These are phyloP conservation scores for Hypotaenidia okinawae DNA, from an alignment of 2,797 vertebrate genomes.

Conservation along the genomic window DNA sequence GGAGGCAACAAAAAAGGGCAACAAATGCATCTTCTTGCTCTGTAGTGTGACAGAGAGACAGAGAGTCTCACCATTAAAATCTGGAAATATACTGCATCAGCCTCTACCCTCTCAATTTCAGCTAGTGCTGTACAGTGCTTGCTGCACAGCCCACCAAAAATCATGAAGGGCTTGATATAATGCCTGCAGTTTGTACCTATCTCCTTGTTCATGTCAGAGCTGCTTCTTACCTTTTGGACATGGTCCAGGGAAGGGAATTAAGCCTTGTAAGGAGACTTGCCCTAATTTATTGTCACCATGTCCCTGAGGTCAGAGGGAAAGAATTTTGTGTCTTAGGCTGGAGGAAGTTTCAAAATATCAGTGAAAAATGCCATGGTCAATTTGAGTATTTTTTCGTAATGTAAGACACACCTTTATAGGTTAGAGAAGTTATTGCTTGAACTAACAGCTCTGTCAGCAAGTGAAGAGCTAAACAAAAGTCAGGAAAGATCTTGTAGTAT, in stretches of 20 bases:
- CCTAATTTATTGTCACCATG: neutral
- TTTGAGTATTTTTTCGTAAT: neutral
- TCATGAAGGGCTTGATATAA: neutral
- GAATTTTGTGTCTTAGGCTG: neutral
- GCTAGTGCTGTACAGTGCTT: neutral
- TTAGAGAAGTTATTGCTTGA: neutral
- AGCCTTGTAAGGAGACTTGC: neutral
- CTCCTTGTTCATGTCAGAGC: neutral
- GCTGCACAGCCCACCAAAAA: neutral
- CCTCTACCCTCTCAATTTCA: neutral
- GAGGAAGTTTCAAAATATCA: neutral
- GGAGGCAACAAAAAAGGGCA: neutral
- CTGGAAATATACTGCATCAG: neutral
- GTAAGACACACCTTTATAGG: neutral
- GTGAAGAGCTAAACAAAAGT: neutral
- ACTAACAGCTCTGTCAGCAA: neutral
- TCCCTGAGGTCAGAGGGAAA: neutral
- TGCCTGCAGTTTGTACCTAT: rapidly evolving
- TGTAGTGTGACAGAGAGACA: neutral
- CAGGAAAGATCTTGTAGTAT: neutral
- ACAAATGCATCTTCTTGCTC: neutral
- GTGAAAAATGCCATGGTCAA: neutral
- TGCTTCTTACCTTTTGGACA: neutral
- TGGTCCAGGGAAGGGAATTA: neutral
- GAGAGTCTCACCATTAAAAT: neutral